Evolutionary conservation across 2,797 vertebrate species (phyloP).

Genomic region (Labroides dimidiatus): DNA sequence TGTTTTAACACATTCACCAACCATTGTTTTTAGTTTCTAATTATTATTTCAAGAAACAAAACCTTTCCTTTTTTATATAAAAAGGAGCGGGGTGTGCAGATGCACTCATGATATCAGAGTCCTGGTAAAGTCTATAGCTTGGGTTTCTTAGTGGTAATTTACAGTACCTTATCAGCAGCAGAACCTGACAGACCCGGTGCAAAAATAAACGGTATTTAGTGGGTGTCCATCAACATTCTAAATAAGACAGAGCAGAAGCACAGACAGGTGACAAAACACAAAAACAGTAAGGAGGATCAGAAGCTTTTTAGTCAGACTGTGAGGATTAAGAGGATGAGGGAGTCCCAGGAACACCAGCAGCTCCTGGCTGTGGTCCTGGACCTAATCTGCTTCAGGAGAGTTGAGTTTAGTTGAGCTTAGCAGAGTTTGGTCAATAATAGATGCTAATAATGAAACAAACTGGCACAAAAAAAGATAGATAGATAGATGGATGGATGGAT

Average conservation of each 20-base stretch:
- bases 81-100: too few species aligned
- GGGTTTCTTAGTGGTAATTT: too few species aligned
- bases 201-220: slow-evolving; percentile 83
- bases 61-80: too few species aligned
- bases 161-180: neutral
- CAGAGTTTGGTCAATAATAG: slow-evolving; percentile 7
- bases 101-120: too few species aligned
- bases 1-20: too few species aligned
- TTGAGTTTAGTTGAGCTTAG: neutral
- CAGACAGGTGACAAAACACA: slow-evolving; percentile 93
- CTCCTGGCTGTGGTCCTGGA: slow-evolving; percentile 90
- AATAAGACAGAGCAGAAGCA: slow-evolving; percentile 94
- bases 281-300: slow-evolving; percentile 92
- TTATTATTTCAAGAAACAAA: too few species aligned
- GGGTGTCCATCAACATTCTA: slow-evolving; percentile 88
- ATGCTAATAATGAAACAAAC: neutral
- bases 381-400: slow-evolving; percentile 78
- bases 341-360: slow-evolving; percentile 91
- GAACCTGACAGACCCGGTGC: neutral
- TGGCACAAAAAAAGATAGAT: neutral
- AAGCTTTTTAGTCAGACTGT: slow-evolving; percentile 91
- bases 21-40: too few species aligned
- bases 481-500: too few species aligned
- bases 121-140: too few species aligned
- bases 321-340: slow-evolving; percentile 93